A percentile compares a stretch with the other conserved stretches of the same genome.
Evolutionary conservation across 2,113 vertebrate species (phyloP).

Genomic region (Helogale parvula): DNA sequence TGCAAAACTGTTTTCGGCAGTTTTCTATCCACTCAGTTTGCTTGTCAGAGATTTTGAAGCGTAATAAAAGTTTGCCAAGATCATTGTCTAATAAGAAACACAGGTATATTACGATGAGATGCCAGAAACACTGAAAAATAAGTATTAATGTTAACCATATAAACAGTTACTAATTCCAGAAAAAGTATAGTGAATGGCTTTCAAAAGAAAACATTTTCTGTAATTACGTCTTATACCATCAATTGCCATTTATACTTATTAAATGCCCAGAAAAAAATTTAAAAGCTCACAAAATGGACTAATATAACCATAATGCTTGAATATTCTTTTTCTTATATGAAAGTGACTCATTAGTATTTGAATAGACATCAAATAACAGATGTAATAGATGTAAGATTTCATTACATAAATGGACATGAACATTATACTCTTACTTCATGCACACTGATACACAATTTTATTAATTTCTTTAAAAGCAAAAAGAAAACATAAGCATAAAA

Average conservation of each 20-base stretch:
- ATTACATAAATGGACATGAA: background rate
- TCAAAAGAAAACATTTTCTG: constrained; percentile 42
- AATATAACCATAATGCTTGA: background rate
- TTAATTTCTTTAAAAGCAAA: background rate
- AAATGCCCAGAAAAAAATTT: background rate
- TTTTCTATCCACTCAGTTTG: constrained; percentile 87
- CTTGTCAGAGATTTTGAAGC: constrained; percentile 82
- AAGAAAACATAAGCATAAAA: background rate
- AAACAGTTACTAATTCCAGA: background rate
- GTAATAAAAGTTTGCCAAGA: constrained; percentile 86
- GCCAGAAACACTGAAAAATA: background rate
- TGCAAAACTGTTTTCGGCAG: constrained; percentile 89
- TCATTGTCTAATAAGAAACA: constrained; percentile 87
- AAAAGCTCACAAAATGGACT: background rate
- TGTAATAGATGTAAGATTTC: background rate
- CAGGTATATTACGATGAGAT: background rate
- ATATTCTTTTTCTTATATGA: background rate
- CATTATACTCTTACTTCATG: background rate
- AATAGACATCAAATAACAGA: background rate
- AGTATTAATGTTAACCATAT: background rate
- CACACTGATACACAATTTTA: background rate
- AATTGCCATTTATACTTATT: background rate
- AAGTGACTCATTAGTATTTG: background rate
- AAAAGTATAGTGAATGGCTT: background rate
- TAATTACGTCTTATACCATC: background rate